Conservation (phyloP, 2,113 vertebrate genomes). For the Peromyscus leucopus region DNA sequence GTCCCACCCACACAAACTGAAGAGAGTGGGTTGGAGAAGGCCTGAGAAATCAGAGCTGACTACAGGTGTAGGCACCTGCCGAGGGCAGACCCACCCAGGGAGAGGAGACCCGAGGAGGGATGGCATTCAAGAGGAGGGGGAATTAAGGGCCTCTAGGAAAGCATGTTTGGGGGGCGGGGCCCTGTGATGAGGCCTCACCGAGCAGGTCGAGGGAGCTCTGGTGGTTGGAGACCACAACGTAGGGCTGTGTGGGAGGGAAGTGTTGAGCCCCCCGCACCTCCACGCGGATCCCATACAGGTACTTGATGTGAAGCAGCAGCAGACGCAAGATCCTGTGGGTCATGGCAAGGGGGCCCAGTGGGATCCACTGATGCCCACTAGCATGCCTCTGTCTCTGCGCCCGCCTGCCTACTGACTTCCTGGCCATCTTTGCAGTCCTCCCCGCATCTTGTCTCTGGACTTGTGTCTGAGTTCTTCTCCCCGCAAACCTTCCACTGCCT, state of each 20-base stretch:
- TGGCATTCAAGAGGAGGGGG: neutral
- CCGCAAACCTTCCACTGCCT: neutral
- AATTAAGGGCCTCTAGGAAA: neutral
- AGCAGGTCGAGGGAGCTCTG: constrained; percentile 90
- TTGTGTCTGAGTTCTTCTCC: neutral
- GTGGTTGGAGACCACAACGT: constrained; percentile 91
- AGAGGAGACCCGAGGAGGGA: neutral
- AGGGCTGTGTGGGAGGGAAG: constrained; percentile 86
- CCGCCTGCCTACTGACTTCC: neutral
- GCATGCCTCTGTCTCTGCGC: neutral
- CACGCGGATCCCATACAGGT: constrained; percentile 87
- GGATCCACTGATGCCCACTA: neutral
- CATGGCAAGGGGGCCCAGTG: neutral
- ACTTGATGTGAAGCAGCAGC: constrained; percentile 88
- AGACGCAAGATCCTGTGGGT: constrained; percentile 86
- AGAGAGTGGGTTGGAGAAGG: too few relatives aligned
- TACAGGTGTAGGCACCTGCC: neutral
- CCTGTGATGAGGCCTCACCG: constrained; percentile 79
- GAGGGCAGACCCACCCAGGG: neutral
- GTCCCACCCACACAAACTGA: neutral
- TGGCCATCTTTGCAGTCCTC: neutral
- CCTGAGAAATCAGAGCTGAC: neutral
- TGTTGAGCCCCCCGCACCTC: constrained; percentile 86
- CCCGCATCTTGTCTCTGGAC: neutral
- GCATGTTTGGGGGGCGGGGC: neutral